Percentiles rank a stretch among this genome's conserved stretches.
These are phyloP conservation scores for Idaea dimidiata DNA, from an alignment of 2,888 invertebrate species.

Conservation along the genomic window DNA sequence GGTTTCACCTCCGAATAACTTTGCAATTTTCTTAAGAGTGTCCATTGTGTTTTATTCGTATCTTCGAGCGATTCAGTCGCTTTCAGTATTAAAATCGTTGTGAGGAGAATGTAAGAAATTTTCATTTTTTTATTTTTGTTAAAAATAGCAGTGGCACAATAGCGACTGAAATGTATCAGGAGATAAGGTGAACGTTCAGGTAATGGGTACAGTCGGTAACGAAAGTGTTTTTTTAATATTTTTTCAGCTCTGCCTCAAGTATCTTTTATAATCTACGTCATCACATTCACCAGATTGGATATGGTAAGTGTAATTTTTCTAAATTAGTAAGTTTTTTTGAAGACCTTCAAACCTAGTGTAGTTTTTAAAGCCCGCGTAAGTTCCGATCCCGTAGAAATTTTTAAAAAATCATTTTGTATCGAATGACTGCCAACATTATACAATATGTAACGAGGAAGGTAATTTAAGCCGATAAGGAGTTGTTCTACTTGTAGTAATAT, in stretches of 20 bases:
- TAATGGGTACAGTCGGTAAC: conserved; percentile 46
- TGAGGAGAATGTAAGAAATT: conserved; percentile 45
- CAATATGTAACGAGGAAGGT: too few species aligned
- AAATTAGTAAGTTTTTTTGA: too few species aligned
- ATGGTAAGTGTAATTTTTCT: too few species aligned
- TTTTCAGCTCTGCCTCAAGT: not conserved
- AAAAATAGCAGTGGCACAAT: conserved; percentile 52
- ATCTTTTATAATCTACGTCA: too few species aligned
- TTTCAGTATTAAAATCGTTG: conserved; percentile 50
- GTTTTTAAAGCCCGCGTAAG: too few species aligned
- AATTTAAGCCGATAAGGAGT: too few species aligned
- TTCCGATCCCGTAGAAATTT: too few species aligned
- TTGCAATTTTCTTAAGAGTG: conserved; percentile 64
- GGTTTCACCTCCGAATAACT: conserved; percentile 49
- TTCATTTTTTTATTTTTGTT: conserved; percentile 58
- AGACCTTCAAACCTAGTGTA: too few species aligned
- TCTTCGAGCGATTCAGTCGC: conserved; percentile 45
- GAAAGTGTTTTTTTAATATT: conserved; percentile 23
- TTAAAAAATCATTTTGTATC: too few species aligned
- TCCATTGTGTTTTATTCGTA: conserved; percentile 47
- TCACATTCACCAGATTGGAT: too few species aligned
- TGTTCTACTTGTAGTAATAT: too few species aligned
- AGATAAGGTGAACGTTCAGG: conserved; percentile 56
- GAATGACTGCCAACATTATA: too few species aligned
- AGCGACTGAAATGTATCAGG: conserved; percentile 57